A percentile compares a stretch with the other conserved stretches of the same genome.
These are phyloP conservation scores for Ormia ochracea DNA, from an alignment of 2,888 invertebrate genomes.

Conservation along the genomic window DNA sequence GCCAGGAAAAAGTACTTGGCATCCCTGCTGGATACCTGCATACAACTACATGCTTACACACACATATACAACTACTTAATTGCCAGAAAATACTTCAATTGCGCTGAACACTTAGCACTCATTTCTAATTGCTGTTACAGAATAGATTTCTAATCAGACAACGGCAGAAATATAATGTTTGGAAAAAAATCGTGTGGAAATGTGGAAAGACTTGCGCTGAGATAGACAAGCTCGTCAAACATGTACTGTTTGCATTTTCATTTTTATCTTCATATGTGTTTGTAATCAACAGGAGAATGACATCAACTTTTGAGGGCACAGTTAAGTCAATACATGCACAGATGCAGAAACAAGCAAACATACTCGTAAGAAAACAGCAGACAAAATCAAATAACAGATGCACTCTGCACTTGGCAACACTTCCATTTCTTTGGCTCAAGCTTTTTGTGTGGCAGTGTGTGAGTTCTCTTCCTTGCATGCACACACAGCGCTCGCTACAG, in stretches of 20 bases:
- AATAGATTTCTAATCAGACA: not conserved
- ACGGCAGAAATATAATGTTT: not conserved
- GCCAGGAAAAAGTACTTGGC: no score
- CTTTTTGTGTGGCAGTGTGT: not conserved
- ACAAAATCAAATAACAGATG: not conserved
- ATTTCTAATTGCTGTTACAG: conserved; percentile 4
- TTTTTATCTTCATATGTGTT: conserved; percentile 49
- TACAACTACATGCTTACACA: no score
- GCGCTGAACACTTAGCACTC: not conserved
- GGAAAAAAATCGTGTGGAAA: not conserved
- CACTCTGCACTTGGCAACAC: not conserved
- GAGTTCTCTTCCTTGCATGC: not conserved
- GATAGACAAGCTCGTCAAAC: conserved; percentile 17
- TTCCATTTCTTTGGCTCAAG: not conserved
- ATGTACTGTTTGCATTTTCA: conserved; percentile 40
- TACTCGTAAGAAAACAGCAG: not conserved
- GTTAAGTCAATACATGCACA: conserved; percentile 30
- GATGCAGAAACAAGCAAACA: not conserved
- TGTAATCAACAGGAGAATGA: conserved; percentile 53
- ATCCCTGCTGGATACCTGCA: no score
- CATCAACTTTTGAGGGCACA: conserved; percentile 59
- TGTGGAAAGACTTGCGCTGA: not conserved
- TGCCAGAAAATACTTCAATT: not conserved
- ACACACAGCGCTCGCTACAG: not conserved
- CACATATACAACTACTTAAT: no score